Conservation (phyloP, 1,140 invertebrate genomes). For the Pseudoatta argentina region DNA sequence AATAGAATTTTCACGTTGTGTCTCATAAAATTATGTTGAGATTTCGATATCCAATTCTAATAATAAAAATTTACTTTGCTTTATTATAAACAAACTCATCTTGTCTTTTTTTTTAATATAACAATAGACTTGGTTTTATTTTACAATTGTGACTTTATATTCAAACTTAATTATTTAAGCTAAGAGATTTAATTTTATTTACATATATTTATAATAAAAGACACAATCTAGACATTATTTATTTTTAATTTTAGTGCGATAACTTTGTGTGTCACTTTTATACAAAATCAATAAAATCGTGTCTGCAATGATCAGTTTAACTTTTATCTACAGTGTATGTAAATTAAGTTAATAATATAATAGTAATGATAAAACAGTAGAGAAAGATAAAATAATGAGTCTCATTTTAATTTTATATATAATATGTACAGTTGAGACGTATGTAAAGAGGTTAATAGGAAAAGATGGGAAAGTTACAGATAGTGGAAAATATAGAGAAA, state of each 20-base stretch:
- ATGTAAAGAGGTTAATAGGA: conserved; percentile 16
- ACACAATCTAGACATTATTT: neutral
- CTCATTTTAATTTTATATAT: conserved; percentile 8
- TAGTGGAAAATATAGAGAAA: conserved; percentile 34
- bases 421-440: neutral
- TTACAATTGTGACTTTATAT: neutral
- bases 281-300: neutral
- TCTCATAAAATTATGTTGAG: neutral
- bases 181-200: conserved; percentile 5
- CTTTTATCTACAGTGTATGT: neutral
- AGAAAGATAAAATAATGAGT: conserved; percentile 1
- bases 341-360: neutral
- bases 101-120: neutral
- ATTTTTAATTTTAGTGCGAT: neutral
- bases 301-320: neutral
- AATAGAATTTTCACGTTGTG: neutral
- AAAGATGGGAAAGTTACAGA: conserved; percentile 41
- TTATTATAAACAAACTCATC: neutral
- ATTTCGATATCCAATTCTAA: neutral
- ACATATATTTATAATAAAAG: neutral
- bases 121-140: neutral
- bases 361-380: neutral
- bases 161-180: neutral
- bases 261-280: neutral
- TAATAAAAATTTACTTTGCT: neutral